These are phyloP conservation scores for Vulpes vulpes DNA, from an alignment of 2,113 vertebrate species.

Conservation along the genomic window DNA sequence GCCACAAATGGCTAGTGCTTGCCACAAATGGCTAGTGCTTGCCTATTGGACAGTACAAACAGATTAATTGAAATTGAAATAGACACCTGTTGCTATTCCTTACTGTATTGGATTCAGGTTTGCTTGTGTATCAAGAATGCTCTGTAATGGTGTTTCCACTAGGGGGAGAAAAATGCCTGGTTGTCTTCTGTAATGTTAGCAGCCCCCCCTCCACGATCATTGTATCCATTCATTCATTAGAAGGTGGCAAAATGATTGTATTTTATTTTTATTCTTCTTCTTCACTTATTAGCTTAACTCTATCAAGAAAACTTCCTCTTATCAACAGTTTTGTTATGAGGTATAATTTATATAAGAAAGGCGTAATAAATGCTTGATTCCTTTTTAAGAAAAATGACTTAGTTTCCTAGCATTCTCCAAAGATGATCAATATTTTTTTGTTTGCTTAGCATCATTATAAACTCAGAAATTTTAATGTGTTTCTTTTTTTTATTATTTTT, in stretches of 20 bases:
- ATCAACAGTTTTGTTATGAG: not conserved
- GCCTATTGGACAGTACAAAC: not conserved
- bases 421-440: not conserved
- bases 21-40: not conserved
- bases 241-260: not conserved
- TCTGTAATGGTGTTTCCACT: not conserved
- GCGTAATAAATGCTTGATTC: not conserved
- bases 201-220: not conserved
- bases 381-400: not conserved
- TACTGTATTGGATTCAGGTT: not conserved
- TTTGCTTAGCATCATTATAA: not conserved
- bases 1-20: too few relatives aligned
- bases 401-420: not conserved
- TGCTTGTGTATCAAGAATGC: not conserved
- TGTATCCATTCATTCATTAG: not conserved
- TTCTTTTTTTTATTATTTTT: too few relatives aligned
- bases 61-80: not conserved
- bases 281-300: constrained; percentile 26
- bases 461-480: not conserved
- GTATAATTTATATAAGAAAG: not conserved
- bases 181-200: not conserved
- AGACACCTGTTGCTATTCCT: not conserved
- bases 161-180: not conserved
- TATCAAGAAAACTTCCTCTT: not conserved
- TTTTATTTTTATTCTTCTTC: constrained; percentile 27